Base-by-base conservation (phyloP, 92 coral and sea anemone genomes). In the Paragorgia papillata region DNA sequence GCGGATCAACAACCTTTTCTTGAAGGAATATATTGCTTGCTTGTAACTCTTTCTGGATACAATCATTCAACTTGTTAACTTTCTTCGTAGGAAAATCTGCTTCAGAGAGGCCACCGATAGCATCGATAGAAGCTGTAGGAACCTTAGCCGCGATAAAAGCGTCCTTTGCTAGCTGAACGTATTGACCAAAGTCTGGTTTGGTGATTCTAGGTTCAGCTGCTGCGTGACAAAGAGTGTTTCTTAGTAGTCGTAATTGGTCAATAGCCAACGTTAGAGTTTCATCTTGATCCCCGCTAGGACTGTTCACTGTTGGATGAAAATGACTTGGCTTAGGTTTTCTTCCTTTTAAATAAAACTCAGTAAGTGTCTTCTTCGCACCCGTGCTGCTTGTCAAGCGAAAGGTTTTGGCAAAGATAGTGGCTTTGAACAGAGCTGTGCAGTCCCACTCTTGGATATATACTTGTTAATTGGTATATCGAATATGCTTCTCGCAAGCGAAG, bases 221-320 rank as follows among this genome's bases (percentile, higher is more conserved):
- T 46, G 74, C 30, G 48, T 84, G 88, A 24, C 81, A 84, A 46
- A 50, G 60, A 7, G 14, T 34, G 55, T 84, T 84, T 33, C 85
- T 73, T 31, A 84, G 54, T 15, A 66, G 56, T 28, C 85, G 81
- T 25, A 84, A 76, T 55, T 84, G 88, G 28, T 84, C 88, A 73
- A 79, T 73, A 3, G 88, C 57, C 43, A 84, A 63, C 12, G 85
- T 44, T 10, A 54, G 27, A 18, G 88, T 60, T 55, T 84, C 88
- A 12, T 74, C 77, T 9, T 62, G 53, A 25, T 73, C 35, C n/a
- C 69, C 82, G 61, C 29, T 61, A 18, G 55, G 54, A 51, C 85
- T 81, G 1, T 50, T 57, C 39, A 85, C 82, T 21, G 64, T 51
- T 24, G 89, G 10, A 33, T 80, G 79, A 48, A 80, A 66, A 7